phyloP scores from a whole-genome alignment of 2,797 vertebrate genomes.

The Leucoraja ocellata region DNA sequence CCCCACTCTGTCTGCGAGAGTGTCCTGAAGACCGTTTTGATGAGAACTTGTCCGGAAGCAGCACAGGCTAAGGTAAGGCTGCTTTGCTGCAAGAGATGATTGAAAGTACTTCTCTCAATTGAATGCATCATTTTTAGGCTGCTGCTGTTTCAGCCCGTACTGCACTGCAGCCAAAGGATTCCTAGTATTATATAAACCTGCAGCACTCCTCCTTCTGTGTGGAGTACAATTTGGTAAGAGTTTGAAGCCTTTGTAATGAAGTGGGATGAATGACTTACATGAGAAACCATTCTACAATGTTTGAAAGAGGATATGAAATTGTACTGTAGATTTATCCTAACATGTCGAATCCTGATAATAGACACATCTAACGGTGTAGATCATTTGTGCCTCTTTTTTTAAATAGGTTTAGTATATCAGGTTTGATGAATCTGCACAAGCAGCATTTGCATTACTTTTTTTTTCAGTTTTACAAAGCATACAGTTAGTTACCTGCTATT shows the following conservation, averaged over 20 bases:
- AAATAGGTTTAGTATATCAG: neutral
- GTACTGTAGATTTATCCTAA: neutral
- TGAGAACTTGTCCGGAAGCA: constrained; percentile 22
- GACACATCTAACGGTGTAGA: neutral
- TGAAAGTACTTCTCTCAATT: constrained; percentile 38
- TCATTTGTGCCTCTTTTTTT: neutral
- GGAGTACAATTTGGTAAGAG: constrained; percentile 21
- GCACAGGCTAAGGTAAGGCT: constrained; percentile 36
- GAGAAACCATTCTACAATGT: neutral
- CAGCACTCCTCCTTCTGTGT: neutral
- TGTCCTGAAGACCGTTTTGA: constrained; percentile 31
- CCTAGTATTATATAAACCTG: constrained; percentile 3
- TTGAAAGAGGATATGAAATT: neutral
- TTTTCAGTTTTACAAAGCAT: neutral
- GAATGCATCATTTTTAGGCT: constrained; percentile 36
- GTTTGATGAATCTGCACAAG: neutral
- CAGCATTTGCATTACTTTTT: neutral
- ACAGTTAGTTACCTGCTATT: neutral
- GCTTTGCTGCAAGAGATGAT: constrained; percentile 33
- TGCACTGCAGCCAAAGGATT: constrained; percentile 33
- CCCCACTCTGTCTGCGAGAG: neutral
- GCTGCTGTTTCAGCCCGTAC: neutral
- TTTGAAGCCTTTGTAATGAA: constrained; percentile 20
- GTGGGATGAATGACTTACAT: neutral
- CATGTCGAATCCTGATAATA: constrained; percentile 6